Conservation (phyloP, 1,140 invertebrate species). For the Pentalonia nigronervosa region DNA sequence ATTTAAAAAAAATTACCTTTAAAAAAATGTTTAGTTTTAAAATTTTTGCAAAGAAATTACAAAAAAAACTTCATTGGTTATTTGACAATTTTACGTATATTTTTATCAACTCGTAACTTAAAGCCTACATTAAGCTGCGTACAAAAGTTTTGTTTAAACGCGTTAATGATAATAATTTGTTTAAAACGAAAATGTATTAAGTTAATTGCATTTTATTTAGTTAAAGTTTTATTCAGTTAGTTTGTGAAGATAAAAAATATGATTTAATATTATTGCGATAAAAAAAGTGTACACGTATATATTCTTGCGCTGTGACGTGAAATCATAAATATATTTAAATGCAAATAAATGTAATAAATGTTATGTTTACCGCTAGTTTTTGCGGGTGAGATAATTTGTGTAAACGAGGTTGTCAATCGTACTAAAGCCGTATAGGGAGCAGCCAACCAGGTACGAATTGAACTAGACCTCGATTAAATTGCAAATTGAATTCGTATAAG, state of each 20-base stretch:
- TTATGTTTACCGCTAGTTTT: background rate
- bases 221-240: conserved; percentile 36
- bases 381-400: background rate
- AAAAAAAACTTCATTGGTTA: background rate
- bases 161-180: conserved; percentile 45
- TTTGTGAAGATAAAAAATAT: background rate
- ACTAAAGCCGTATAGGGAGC: background rate
- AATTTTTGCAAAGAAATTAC: background rate
- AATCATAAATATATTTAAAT: background rate
- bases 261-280: conserved; percentile 28
- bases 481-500: conserved; percentile 23
- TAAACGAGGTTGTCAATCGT: background rate
- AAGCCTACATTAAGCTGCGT: background rate
- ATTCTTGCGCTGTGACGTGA: background rate
- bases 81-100: background rate
- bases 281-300: background rate
- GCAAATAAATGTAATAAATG: background rate
- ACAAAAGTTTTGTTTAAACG: conserved; percentile 13
- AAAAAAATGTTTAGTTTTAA: background rate
- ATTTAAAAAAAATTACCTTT: background rate
- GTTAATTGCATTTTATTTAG: conserved; percentile 42
- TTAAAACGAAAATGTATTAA: conserved; percentile 42
- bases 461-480: background rate
- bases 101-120: conserved; percentile 2
- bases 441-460: background rate